A percentile compares a stretch with the other conserved stretches of the same genome.
Conservation (phyloP, 2,797 vertebrate species). For the Platyrinchus mystaceus region DNA sequence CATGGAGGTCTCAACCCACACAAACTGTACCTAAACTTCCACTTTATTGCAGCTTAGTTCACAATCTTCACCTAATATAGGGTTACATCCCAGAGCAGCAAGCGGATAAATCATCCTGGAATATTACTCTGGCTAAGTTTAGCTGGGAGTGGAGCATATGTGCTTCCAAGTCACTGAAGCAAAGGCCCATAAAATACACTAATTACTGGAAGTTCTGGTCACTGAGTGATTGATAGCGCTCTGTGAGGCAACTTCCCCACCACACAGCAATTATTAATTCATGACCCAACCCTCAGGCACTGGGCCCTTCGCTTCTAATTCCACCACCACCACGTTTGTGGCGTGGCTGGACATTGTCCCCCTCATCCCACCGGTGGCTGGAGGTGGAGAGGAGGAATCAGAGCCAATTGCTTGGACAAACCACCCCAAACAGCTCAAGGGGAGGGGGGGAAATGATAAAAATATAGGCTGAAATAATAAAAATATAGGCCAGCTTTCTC, state of each 20-base stretch:
- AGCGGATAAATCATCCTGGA: slow-evolving; percentile 84
- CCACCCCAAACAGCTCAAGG: not conserved
- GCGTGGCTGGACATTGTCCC: slow-evolving; percentile 52
- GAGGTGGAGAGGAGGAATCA: slow-evolving; percentile 15
- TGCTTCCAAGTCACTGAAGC: slow-evolving; percentile 82
- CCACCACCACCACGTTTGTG: slow-evolving; percentile 17
- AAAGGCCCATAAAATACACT: slow-evolving; percentile 86
- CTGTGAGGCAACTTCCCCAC: slow-evolving; percentile 81
- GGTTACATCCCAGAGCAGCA: slow-evolving; percentile 81
- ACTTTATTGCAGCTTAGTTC: slow-evolving; percentile 81
- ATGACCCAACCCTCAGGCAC: slow-evolving; percentile 79
- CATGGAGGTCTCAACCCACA: slow-evolving; percentile 77
- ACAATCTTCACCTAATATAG: slow-evolving; percentile 77
- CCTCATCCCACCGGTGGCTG: not conserved
- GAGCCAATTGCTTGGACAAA: slow-evolving; percentile 19
- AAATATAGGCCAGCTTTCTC: not conserved
- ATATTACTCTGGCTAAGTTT: slow-evolving; percentile 81
- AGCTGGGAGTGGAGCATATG: slow-evolving; percentile 79
- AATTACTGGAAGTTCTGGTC: slow-evolving; percentile 87
- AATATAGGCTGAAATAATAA: not conserved
- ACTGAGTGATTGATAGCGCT: slow-evolving; percentile 86
- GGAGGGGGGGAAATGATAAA: not conserved
- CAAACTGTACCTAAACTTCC: slow-evolving; percentile 85
- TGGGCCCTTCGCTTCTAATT: slow-evolving; percentile 64
- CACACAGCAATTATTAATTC: slow-evolving; percentile 81